Percentiles rank a stretch among this genome's conserved stretches.
These are phyloP conservation scores for Corapipo altera DNA, from an alignment of 2,113 vertebrate genomes.

Conservation along the genomic window DNA sequence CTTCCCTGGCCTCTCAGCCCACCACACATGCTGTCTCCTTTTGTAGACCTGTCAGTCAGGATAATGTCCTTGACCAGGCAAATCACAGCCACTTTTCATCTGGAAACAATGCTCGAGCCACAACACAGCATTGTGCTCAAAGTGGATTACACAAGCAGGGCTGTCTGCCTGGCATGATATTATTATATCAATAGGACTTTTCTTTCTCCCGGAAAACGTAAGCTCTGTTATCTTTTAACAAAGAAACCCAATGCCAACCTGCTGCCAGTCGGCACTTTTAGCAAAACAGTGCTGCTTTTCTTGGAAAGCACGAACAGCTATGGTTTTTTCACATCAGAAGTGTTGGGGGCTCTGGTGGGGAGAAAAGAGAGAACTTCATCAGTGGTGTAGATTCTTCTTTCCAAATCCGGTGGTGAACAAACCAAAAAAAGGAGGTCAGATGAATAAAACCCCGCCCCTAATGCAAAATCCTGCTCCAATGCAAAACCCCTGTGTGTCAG, in stretches of 20 bases:
- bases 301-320: conserved; percentile 42
- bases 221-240: conserved; percentile 61
- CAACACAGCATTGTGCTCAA: conserved; percentile 62
- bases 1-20: neutral
- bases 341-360: neutral
- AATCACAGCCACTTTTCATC: conserved; percentile 62
- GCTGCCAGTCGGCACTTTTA: conserved; percentile 46
- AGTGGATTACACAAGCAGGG: conserved; percentile 61
- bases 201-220: conserved; percentile 51
- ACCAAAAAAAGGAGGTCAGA: neutral
- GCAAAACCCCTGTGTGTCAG: neutral
- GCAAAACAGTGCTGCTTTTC: conserved; percentile 46
- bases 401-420: neutral
- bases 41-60: conserved; percentile 66
- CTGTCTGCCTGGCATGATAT: conserved; percentile 70
- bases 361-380: neutral
- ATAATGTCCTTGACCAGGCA: conserved; percentile 55
- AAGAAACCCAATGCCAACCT: conserved; percentile 65
- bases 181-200: conserved; percentile 67
- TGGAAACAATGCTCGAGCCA: conserved; percentile 56
- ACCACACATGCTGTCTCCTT: conserved; percentile 27
- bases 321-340: neutral
- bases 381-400: neutral
- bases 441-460: neutral
- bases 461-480: neutral